A percentile compares a stretch with the other conserved stretches of the same genome.
Evolutionary conservation across 1,140 invertebrate genomes (phyloP).

Genomic region (Leptoteleia sp.): DNA sequence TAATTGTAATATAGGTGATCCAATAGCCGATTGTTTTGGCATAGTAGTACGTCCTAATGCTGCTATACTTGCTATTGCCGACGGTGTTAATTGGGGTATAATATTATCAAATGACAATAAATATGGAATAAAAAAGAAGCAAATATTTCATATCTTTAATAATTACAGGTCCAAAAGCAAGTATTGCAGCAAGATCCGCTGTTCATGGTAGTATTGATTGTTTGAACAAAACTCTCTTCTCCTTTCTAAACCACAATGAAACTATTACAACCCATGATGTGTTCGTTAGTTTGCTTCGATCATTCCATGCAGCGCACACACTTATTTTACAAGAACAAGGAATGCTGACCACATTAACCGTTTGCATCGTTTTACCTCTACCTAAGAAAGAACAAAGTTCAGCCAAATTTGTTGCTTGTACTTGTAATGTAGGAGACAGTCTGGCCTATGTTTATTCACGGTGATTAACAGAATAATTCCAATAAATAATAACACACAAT

Average conservation of each 20-base stretch:
- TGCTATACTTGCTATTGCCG: slow-evolving; percentile 91
- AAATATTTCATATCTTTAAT: not conserved
- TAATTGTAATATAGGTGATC: slow-evolving; percentile 89
- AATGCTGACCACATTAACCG: slow-evolving; percentile 92
- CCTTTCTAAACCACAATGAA: slow-evolving; percentile 69
- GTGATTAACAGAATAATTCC: slow-evolving; percentile 57
- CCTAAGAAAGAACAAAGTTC: slow-evolving; percentile 71
- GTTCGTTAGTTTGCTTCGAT: slow-evolving; percentile 89
- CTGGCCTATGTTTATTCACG: slow-evolving; percentile 93
- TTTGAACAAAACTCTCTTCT: slow-evolving; percentile 89
- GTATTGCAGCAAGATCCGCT: slow-evolving; percentile 93
- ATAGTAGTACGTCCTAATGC: slow-evolving; percentile 90
- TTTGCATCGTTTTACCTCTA: slow-evolving; percentile 88
- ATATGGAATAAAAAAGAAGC: not conserved
- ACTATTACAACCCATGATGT: slow-evolving; percentile 83
- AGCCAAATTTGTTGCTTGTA: slow-evolving; percentile 89
- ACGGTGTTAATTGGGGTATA: slow-evolving; percentile 97
- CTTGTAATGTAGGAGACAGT: slow-evolving; percentile 95
- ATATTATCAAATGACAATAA: not conserved
- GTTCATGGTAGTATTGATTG: slow-evolving; percentile 93
- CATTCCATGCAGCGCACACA: slow-evolving; percentile 93
- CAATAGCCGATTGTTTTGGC: slow-evolving; percentile 95
- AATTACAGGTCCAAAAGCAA: slow-evolving; percentile 87
- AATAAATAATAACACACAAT: slow-evolving; percentile 11
- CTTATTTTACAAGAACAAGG: slow-evolving; percentile 93